Evolutionary conservation across 2,113 vertebrate genomes (phyloP).

Genomic region (Lycocorax pyrrhopterus): DNA sequence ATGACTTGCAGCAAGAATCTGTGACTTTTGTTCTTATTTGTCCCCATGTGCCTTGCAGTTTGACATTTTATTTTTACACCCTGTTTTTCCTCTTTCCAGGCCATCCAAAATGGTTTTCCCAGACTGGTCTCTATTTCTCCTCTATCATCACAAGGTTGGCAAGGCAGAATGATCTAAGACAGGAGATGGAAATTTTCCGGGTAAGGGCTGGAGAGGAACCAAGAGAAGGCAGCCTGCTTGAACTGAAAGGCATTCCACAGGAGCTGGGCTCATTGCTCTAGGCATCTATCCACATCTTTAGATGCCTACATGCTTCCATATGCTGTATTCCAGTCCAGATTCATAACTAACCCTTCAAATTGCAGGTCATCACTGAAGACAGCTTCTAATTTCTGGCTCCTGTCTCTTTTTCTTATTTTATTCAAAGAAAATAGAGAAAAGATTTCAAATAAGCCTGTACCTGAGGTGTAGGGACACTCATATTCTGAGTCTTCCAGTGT

Average conservation of each 20-base stretch:
- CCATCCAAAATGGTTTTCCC: background rate
- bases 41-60: background rate
- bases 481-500: background rate
- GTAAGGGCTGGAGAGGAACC: background rate
- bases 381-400: background rate
- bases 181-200: background rate
- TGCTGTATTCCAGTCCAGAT: background rate
- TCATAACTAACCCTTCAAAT: background rate
- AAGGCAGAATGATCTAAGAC: background rate
- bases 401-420: background rate
- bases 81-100: background rate
- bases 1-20: background rate
- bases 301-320: background rate
- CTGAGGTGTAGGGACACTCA: background rate
- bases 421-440: background rate
- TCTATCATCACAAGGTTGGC: background rate
- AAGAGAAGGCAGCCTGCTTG: background rate
- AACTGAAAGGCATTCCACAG: background rate
- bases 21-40: background rate
- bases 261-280: background rate
- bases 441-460: background rate
- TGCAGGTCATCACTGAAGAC: background rate
- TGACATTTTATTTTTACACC: background rate
- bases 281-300: background rate
- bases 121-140: background rate